Conservation (phyloP, 2,888 invertebrate genomes). For the Creontiades dilutus region DNA sequence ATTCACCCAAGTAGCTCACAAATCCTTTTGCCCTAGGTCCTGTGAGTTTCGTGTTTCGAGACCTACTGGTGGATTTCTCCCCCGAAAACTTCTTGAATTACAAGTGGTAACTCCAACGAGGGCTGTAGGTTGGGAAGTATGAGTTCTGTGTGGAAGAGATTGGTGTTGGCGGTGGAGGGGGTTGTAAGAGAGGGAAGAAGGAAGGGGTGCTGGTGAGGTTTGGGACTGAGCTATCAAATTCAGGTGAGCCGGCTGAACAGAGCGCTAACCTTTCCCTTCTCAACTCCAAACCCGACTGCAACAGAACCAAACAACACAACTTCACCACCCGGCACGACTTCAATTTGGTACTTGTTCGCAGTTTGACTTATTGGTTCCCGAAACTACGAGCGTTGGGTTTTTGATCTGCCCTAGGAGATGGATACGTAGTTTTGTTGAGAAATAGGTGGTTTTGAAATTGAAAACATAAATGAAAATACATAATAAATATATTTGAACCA, state of each 20-base stretch:
- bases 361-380: no score
- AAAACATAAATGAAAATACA: no score
- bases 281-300: constrained; percentile 20
- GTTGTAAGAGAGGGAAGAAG: background rate
- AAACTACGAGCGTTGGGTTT: no score
- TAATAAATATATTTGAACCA: no score
- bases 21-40: background rate
- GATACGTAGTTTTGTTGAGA: no score
- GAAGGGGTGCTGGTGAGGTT: background rate
- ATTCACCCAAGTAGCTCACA: background rate
- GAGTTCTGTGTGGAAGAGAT: no score
- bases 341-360: background rate
- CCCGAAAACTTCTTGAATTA: constrained; percentile 54
- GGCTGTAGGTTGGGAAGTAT: constrained; percentile 12
- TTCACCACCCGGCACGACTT: background rate
- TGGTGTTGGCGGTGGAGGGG: background rate
- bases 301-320: constrained; percentile 29
- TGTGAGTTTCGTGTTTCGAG: background rate
- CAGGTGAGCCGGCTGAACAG: constrained; percentile 40
- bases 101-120: constrained; percentile 31
- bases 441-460: no score
- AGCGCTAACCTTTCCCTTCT: constrained; percentile 13
- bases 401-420: no score
- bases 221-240: constrained; percentile 42
- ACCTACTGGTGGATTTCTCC: constrained; percentile 24